Percentiles rank a stretch among this genome's conserved stretches.
Conservation (phyloP, 2,797 vertebrate genomes). For the Manis pentadactyla region DNA sequence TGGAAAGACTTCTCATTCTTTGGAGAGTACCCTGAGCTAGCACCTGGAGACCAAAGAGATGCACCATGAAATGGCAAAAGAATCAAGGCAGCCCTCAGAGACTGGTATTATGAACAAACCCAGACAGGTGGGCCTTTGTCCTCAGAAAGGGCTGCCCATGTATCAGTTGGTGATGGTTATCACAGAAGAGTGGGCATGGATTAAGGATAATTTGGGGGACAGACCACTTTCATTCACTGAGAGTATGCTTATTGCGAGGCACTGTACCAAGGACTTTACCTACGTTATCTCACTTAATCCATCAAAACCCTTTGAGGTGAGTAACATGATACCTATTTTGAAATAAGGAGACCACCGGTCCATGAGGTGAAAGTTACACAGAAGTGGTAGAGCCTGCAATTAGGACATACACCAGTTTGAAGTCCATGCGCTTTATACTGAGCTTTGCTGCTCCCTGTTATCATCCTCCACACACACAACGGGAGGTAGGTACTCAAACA, state of each 20-base stretch:
- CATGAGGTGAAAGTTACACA: neutral
- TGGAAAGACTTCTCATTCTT: neutral
- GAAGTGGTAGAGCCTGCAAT: neutral
- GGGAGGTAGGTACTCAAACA: neutral
- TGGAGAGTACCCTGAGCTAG: neutral
- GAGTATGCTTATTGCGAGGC: neutral
- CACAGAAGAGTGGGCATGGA: neutral
- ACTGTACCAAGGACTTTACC: neutral
- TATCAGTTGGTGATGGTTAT: neutral
- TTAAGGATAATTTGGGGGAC: neutral
- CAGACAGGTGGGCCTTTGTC: neutral
- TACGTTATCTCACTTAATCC: neutral
- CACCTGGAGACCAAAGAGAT: neutral
- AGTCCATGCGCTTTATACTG: neutral
- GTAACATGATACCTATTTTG: neutral
- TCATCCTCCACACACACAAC: neutral
- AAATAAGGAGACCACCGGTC: neutral
- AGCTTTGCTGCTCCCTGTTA: neutral
- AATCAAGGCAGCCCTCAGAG: neutral
- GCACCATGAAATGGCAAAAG: neutral
- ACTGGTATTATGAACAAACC: neutral
- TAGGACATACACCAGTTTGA: neutral
- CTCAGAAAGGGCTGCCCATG: neutral
- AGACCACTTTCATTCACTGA: neutral
- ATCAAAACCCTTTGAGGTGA: neutral